Evolutionary conservation across 2,888 invertebrate genomes (phyloP), one percentile per base, ranked within the genome.

Genomic region (Drosophila longiperda): DNA sequence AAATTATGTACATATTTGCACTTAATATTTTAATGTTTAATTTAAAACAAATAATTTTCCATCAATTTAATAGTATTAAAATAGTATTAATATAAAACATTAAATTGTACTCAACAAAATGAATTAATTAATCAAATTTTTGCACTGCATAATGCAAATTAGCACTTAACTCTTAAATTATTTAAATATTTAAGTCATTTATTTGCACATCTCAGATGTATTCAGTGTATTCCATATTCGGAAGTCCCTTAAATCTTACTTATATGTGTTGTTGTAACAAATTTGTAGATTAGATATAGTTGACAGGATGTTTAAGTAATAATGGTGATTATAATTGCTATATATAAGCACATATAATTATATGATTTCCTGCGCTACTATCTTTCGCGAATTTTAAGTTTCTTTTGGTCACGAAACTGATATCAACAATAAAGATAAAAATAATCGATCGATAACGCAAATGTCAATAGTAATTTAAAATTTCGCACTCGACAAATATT

Each of bases 361-460:
- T 55, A 45, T 60, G 15, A 68, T 69, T 74, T 74, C 62, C 66
- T 48, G 58, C 32, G 23, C 33, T 29, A 48, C 33, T 62, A 50
- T 42, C 29, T 49, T 26, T 49, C 32, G 4, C 17, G 34, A 76
- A 58, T 23, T 11, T 20, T 29, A 59, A 68, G 59, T 68, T 78
- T 74, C 74, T 59, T 45, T 34, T 59, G 38, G 5, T 34, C 29
- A 52, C 59, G 9, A 7, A 48, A 48, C 66, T 61, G 54, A 62
- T 76, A 73, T 68, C 61, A 57, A 38, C n/a, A 8, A 60, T 62
- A 66, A 66, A 62, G 75, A 75, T 79, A 79, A 75, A 69, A 64
- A n/a, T 70, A 69, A 79, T 69, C 70, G 59, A 6, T 12, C 36
- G 77, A 78, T 79, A 75, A 48, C 48, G 60, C 26, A 54, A 15